Percentiles rank a stretch among this genome's conserved stretches.
These are phyloP conservation scores for Coenobita brevimanus DNA, from an alignment of 1,140 invertebrate genomes.

Conservation along the genomic window DNA sequence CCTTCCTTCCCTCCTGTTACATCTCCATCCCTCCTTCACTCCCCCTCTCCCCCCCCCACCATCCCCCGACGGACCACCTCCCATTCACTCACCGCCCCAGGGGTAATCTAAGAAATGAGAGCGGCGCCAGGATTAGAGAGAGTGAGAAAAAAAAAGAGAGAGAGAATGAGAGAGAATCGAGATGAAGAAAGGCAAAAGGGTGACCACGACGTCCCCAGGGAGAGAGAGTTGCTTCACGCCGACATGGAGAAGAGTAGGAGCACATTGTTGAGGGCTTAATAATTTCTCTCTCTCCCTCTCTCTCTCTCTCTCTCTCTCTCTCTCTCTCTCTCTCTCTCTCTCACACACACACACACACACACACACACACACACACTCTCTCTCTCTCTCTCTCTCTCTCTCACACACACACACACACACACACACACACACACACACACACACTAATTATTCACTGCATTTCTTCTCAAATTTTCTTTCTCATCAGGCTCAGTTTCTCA, in stretches of 20 bases:
- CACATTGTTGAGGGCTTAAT: neutral
- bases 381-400: conserved; percentile 18
- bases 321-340: neutral
- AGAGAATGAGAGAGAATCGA: too few relatives aligned
- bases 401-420: neutral
- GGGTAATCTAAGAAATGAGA: conserved; percentile 58
- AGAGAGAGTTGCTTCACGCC: conserved; percentile 35
- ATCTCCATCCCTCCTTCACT: neutral
- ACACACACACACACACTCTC: neutral
- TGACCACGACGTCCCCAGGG: conserved; percentile 31
- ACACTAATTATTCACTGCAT: neutral
- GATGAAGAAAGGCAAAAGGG: too few relatives aligned
- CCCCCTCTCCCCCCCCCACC: neutral
- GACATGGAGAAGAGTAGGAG: conserved; percentile 31
- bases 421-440: neutral
- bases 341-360: neutral
- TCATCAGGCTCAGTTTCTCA: neutral
- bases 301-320: neutral
- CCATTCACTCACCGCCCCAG: conserved; percentile 40
- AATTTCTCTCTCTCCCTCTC: conserved; percentile 19
- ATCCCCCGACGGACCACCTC: neutral
- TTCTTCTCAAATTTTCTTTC: neutral
- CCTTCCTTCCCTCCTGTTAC: neutral
- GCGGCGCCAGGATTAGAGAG: conserved; percentile 31
- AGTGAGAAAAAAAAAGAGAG: too few relatives aligned